These are phyloP conservation scores for Strix occidentalis DNA, from an alignment of 2,797 vertebrate genomes.

Conservation along the genomic window DNA sequence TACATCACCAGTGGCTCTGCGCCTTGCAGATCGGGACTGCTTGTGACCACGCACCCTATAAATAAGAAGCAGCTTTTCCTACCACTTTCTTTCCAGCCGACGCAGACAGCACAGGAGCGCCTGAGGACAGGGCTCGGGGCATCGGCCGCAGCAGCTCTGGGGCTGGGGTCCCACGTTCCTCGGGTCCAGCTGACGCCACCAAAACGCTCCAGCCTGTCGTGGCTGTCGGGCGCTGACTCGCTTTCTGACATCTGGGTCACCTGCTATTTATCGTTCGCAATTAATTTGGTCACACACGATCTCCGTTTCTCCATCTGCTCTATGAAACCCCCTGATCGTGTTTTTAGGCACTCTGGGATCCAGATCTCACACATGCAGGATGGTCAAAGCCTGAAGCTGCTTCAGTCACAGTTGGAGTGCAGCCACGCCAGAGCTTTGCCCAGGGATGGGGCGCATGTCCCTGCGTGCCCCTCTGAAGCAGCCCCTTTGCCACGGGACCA, in stretches of 20 bases:
- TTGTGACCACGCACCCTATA: not conserved
- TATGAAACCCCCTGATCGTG: fast-evolving
- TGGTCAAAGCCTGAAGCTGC: not conserved
- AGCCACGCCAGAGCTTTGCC: not conserved
- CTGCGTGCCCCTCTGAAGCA: not conserved
- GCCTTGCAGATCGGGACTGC: not conserved
- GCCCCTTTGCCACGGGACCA: not conserved
- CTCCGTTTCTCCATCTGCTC: not conserved
- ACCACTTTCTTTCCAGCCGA: not conserved
- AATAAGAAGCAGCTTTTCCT: not conserved
- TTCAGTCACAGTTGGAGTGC: not conserved
- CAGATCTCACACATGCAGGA: not conserved
- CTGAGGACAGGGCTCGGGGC: not conserved
- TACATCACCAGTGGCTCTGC: not conserved
- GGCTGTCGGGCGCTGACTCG: fast-evolving
- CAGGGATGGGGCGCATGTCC: fast-evolving
- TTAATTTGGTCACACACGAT: not conserved
- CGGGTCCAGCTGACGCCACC: not conserved
- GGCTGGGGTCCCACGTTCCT: not conserved
- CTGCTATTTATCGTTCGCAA: not conserved
- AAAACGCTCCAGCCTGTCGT: fast-evolving
- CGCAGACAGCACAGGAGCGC: not conserved
- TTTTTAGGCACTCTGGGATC: not conserved
- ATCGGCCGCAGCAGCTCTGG: not conserved
- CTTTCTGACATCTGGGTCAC: not conserved